A percentile compares a stretch with the other conserved stretches of the same genome.
These are phyloP conservation scores for Dasysyrphus albostriatus DNA, from an alignment of 2,888 invertebrate genomes.

Conservation along the genomic window DNA sequence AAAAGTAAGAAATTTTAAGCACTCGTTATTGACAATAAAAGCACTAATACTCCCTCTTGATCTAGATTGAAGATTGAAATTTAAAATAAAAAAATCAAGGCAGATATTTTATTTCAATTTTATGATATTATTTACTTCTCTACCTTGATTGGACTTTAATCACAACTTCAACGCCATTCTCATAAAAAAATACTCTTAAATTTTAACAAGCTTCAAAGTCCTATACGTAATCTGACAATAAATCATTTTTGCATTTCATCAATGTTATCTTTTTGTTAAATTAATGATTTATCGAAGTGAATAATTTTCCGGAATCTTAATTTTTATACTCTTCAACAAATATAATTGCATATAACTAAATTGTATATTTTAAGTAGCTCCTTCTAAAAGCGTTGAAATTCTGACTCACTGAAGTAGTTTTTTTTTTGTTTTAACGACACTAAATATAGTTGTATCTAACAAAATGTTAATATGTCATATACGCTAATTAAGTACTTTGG, in stretches of 20 bases:
- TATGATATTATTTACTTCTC: neutral
- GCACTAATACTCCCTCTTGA: neutral
- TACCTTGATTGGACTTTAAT: neutral
- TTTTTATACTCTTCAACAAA: too few species aligned
- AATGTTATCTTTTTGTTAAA: neutral
- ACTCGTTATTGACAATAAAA: too few species aligned
- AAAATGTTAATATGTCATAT: neutral
- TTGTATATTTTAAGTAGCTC: neutral
- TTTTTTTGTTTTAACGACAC: neutral
- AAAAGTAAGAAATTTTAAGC: too few species aligned
- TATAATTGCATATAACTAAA: too few species aligned
- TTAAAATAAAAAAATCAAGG: neutral
- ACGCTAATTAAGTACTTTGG: slow-evolving; percentile 1
- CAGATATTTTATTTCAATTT: neutral
- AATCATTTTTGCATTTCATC: neutral
- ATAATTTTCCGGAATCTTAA: neutral
- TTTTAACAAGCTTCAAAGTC: neutral
- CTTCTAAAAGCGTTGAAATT: neutral
- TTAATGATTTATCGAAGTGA: neutral
- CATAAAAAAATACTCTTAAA: neutral
- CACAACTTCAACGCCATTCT: neutral
- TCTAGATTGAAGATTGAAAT: neutral
- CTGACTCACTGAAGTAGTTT: slow-evolving; percentile 4
- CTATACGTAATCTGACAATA: too few species aligned
- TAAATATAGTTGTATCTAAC: neutral